Base-by-base conservation (phyloP, 2,113 vertebrate species). In the Bos indicus region DNA sequence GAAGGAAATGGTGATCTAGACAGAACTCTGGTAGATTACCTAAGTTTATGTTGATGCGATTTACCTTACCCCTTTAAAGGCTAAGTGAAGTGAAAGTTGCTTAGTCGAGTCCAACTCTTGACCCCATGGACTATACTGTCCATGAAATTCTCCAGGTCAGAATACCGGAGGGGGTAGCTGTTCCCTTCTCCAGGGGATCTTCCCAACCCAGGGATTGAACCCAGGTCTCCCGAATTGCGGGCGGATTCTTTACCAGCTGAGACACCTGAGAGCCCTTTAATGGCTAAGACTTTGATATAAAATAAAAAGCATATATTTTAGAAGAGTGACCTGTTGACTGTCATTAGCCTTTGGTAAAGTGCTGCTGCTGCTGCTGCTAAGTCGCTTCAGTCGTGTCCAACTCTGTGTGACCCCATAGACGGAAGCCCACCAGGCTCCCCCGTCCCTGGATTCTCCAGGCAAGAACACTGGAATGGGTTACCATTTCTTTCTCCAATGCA, bases 151-250 rank as follows among this genome's bases (percentile, higher is more conserved):
- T 74, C 36, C 21, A 40, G 67, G 67, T 23, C 67, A 40, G 67
- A 40, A 74, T 40, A 74, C 67, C 40, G 5, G 67, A 74, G 67
- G 0, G 19, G 19, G 36, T 74, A 74, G 36, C 21, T 36, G 19
- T 25, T 40, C 10, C 4, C 19, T 74, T 74, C 67, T 74, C 67
- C 67, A 74, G 67, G 5, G 67, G 19, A 13, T 71, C 67, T 25
- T 40, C 67, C 67, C 67, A 74, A 25, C 67, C 67, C 67, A 74
- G 67, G n/a, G 36, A 25, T 25, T 36, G 10, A 40, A 74, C 67
- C 10, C 5, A 12, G 19, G 19, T 74, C n/a, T 74, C 5, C 67
- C 0, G 0, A 19, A 25, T 3, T 13, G 67, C 0, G 0, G n/a
- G 36, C 0, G 0, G 17, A 40, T 40, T 74, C 36, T 74, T 40